Percentiles rank a stretch among this genome's conserved stretches.
phyloP scores from a whole-genome alignment of 2,888 invertebrate genomes.

The Salticus scenicus region DNA sequence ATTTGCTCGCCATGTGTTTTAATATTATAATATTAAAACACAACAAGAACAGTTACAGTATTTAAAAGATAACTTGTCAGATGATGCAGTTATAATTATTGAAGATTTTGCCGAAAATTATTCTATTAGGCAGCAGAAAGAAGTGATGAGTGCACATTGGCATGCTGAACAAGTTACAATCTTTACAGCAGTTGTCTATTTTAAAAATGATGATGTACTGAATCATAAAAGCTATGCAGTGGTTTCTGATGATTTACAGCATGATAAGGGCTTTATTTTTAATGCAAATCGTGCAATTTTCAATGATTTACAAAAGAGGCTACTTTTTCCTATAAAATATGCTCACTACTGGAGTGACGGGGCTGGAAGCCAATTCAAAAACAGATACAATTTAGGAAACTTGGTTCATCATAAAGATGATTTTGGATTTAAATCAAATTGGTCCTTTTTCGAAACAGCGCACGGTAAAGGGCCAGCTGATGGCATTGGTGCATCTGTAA shows the following conservation, averaged over 20 bases:
- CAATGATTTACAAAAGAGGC: background rate
- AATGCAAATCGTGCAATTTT: background rate
- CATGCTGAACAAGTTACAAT: slow-evolving; percentile 3
- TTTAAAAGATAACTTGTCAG: background rate
- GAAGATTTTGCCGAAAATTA: slow-evolving; percentile 22
- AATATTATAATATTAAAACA: slow-evolving; percentile 9
- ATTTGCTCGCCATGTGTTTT: slow-evolving; percentile 16
- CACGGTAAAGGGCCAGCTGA: slow-evolving; percentile 19
- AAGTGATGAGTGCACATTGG: slow-evolving; percentile 17
- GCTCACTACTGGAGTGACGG: slow-evolving; percentile 22
- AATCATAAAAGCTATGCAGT: background rate
- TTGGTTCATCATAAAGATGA: slow-evolving; percentile 24
- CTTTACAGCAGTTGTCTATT: slow-evolving; percentile 10
- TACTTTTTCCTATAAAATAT: background rate
- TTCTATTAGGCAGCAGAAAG: slow-evolving; percentile 3
- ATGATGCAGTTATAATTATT: background rate
- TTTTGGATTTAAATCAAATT: slow-evolving; percentile 5
- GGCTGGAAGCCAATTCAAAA: slow-evolving; percentile 13
- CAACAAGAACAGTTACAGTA: background rate
- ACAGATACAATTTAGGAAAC: slow-evolving; percentile 27
- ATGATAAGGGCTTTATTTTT: slow-evolving; percentile 1
- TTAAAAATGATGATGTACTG: background rate
- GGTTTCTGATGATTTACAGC: background rate
- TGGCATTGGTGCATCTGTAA: background rate
- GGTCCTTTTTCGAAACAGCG: slow-evolving; percentile 19